A percentile compares a stretch with the other conserved stretches of the same genome.
Conservation (phyloP, 2,113 vertebrate species). For the Varanus komodoensis region DNA sequence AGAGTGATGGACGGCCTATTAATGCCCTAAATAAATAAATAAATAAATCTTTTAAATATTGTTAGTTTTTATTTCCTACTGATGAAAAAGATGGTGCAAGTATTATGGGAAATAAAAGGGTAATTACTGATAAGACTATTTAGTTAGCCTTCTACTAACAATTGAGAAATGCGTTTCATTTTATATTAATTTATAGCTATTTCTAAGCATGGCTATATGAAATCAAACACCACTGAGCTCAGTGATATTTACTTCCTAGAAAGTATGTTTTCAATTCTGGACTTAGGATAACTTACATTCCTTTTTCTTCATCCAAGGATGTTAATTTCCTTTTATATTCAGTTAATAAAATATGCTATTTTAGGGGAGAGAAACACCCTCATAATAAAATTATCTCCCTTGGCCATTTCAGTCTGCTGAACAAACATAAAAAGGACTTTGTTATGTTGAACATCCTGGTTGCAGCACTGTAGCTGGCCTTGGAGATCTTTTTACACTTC, state of each 20-base stretch:
- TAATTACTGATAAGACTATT: not conserved
- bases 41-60: too few relatives aligned
- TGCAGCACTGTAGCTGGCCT: not conserved
- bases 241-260: not conserved
- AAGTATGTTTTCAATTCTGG: not conserved
- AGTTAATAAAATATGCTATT: slow-evolving; percentile 17
- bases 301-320: not conserved
- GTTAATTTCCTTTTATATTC: not conserved
- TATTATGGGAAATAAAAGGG: not conserved
- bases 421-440: slow-evolving; percentile 19
- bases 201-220: not conserved
- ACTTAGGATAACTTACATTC: not conserved
- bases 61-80: not conserved
- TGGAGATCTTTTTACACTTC: slow-evolving; percentile 1
- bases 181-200: not conserved
- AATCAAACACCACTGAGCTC: not conserved
- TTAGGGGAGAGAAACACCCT: not conserved
- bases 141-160: not conserved
- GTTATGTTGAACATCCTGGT: slow-evolving; percentile 12
- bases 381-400: slow-evolving; percentile 14
- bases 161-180: not conserved
- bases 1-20: too few relatives aligned
- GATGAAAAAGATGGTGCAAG: not conserved
- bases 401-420: not conserved
- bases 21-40: too few relatives aligned